Percentiles rank a stretch among this genome's conserved stretches.
Conservation (phyloP, 2,113 vertebrate genomes). For the Clupea harengus region DNA sequence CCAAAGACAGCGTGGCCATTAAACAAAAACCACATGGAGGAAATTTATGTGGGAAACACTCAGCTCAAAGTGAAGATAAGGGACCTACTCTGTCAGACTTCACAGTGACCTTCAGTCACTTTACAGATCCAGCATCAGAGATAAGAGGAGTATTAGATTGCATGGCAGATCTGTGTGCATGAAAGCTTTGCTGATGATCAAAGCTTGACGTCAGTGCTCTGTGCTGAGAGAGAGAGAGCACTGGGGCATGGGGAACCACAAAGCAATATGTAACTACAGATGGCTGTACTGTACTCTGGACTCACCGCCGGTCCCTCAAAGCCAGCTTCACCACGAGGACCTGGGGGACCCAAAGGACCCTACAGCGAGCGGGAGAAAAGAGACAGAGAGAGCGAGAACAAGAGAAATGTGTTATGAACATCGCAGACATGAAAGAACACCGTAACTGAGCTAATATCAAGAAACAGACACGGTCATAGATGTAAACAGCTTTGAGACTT, state of each 20-base stretch:
- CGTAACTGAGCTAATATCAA: background rate
- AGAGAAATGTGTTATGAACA: background rate
- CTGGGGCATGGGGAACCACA: background rate
- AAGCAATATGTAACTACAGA: background rate
- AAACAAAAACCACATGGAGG: no score
- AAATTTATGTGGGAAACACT: no score
- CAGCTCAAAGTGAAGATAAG: no score
- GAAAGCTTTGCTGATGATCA: background rate
- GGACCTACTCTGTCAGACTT: no score
- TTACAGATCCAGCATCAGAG: background rate
- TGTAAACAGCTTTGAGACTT: slow-evolving; percentile 46
- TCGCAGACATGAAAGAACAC: background rate
- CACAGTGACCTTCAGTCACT: no score
- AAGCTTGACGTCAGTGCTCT: background rate
- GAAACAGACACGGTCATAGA: background rate
- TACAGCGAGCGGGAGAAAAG: slow-evolving; percentile 47
- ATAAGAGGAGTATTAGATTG: background rate
- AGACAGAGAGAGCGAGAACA: background rate
- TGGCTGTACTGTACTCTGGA: slow-evolving; percentile 24
- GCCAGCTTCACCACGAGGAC: slow-evolving; percentile 74
- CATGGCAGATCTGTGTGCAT: background rate
- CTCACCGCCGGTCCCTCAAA: slow-evolving; percentile 80
- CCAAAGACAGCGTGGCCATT: no score
- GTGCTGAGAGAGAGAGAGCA: background rate
- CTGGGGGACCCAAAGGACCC: slow-evolving; percentile 70